Evolutionary conservation across 2,797 vertebrate genomes (phyloP).

Genomic region (Mastacembelus armatus): DNA sequence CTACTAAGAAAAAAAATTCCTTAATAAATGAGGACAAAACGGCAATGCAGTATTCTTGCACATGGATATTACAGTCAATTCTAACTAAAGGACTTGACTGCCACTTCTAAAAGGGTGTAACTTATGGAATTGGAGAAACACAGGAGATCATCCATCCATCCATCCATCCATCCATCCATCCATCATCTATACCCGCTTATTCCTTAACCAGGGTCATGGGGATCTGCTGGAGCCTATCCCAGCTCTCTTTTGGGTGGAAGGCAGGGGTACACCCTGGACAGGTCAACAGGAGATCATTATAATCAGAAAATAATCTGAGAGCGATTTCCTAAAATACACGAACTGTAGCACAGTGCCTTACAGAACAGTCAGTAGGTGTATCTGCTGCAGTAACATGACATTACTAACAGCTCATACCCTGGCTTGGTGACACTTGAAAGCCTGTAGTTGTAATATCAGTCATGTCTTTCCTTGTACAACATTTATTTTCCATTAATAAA

Average conservation of each 20-base stretch:
- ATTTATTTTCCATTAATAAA: constrained; percentile 16
- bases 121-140: constrained; percentile 53
- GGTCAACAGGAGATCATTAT: too few species aligned
- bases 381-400: constrained; percentile 26
- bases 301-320: constrained; percentile 44
- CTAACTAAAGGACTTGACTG: constrained; percentile 60
- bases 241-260: too few species aligned
- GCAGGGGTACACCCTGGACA: too few species aligned
- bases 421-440: constrained; percentile 19
- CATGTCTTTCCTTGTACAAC: not conserved
- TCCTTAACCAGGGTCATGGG: too few species aligned
- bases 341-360: constrained; percentile 1
- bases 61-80: constrained; percentile 66
- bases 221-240: too few species aligned
- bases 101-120: constrained; percentile 59
- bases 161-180: too few species aligned
- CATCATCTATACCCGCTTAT: too few species aligned
- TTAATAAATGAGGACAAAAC: constrained; percentile 73
- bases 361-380: constrained; percentile 14
- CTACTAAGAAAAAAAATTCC: constrained; percentile 59
- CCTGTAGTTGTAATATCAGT: constrained; percentile 19
- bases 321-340: constrained; percentile 31
- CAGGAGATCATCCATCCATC: constrained; percentile 36
- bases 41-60: constrained; percentile 60
- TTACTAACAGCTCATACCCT: constrained; percentile 6